phyloP scores from a whole-genome alignment of 2,113 vertebrate species.

The Colaptes auratus region DNA sequence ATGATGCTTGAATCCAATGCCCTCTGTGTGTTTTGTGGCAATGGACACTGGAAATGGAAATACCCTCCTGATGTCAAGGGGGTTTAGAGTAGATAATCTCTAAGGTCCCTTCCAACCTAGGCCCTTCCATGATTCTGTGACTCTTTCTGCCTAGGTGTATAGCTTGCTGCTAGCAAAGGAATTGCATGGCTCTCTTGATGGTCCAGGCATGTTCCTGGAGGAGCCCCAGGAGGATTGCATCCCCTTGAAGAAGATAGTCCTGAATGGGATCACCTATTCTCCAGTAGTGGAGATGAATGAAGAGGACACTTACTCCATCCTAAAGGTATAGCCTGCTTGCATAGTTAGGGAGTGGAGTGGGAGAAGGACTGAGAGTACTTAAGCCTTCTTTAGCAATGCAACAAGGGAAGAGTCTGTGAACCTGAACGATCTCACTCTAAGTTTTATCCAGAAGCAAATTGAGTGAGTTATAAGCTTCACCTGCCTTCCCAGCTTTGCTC shows the following conservation, averaged over 20 bases:
- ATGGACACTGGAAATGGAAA: neutral
- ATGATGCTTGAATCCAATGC: neutral
- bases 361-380: neutral
- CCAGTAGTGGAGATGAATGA: neutral
- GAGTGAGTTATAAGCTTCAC: neutral
- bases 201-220: accelerated
- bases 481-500: neutral
- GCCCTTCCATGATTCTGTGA: too few species aligned
- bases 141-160: constrained; percentile 68
- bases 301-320: constrained; percentile 56
- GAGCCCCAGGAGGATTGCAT: neutral
- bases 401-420: neutral
- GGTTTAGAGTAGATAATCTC: too few species aligned
- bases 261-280: constrained; percentile 59
- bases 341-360: neutral
- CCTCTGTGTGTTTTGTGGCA: neutral
- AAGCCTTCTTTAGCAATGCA: neutral
- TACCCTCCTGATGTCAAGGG: neutral
- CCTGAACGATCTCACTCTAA: neutral
- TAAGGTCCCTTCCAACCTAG: too few species aligned
- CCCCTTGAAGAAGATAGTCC: neutral
- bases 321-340: constrained; percentile 26
- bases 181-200: neutral
- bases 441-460: neutral
- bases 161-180: constrained; percentile 65